phyloP scores from a whole-genome alignment of 2,888 invertebrate genomes.

The Parnassius glacialis region DNA sequence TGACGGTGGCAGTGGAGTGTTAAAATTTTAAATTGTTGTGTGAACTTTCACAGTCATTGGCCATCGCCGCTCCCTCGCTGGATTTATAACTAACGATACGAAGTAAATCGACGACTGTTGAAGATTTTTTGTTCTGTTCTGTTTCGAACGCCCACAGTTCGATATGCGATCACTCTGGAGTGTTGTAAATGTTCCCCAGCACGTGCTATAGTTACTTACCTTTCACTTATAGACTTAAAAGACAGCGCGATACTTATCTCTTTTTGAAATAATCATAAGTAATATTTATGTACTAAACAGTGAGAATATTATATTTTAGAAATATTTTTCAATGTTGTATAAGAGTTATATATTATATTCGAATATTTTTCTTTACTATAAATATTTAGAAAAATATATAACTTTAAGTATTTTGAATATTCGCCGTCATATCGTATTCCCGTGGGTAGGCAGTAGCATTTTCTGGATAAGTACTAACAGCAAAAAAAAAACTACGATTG shows the following conservation, averaged over 20 bases:
- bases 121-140: constrained; percentile 50
- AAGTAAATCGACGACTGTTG: constrained; percentile 45
- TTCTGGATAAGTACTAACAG: too few relatives aligned
- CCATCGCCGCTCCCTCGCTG: constrained; percentile 41
- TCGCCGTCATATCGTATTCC: too few relatives aligned
- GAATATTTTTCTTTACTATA: too few relatives aligned
- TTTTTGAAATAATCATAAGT: too few relatives aligned
- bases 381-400: too few relatives aligned
- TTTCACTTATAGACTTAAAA: constrained; percentile 33
- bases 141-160: constrained; percentile 43
- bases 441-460: too few relatives aligned
- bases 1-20: constrained; percentile 66
- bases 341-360: too few relatives aligned
- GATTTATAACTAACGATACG: constrained; percentile 58
- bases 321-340: too few relatives aligned
- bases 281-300: too few relatives aligned
- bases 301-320: too few relatives aligned
- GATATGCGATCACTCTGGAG: constrained; percentile 42
- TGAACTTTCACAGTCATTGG: constrained; percentile 78
- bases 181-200: constrained; percentile 46
- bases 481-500: too few relatives aligned
- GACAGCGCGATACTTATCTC: constrained; percentile 17
- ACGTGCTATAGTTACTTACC: constrained; percentile 53
- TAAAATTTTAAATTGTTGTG: constrained; percentile 78
- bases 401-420: too few relatives aligned